phyloP scores from a whole-genome alignment of 2,888 invertebrate species.

The Piscicola geometra region DNA sequence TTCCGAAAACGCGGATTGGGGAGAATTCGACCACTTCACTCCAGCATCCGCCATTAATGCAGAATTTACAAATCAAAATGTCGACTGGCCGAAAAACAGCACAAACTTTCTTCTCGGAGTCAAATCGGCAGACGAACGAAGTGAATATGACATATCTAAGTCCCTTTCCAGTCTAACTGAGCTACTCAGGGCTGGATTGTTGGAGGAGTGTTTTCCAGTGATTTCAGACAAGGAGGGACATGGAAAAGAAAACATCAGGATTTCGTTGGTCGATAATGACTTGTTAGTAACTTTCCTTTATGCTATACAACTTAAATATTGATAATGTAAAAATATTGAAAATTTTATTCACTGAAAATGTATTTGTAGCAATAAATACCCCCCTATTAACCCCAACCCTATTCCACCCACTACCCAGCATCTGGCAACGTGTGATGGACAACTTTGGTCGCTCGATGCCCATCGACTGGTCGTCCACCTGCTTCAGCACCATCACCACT shows the following conservation, averaged over 20 bases:
- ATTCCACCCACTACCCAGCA: neutral
- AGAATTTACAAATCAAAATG: neutral
- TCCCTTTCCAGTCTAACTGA: neutral
- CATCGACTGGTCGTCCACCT: constrained; percentile 4
- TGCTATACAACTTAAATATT: too few species aligned
- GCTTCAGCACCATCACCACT: neutral
- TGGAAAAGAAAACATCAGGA: neutral
- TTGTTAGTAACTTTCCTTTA: neutral
- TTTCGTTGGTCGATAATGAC: neutral
- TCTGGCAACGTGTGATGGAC: constrained; percentile 17
- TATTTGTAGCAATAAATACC: too few species aligned
- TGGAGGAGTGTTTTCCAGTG: constrained; percentile 3
- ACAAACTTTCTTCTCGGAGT: constrained; percentile 13
- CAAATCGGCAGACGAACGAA: neutral
- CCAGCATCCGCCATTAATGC: neutral
- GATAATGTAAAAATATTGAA: too few species aligned
- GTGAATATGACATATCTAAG: neutral
- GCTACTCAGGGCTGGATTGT: neutral
- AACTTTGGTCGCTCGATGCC: constrained; percentile 26
- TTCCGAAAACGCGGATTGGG: neutral
- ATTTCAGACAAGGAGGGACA: neutral
- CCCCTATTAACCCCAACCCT: too few species aligned
- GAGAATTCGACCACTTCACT: neutral
- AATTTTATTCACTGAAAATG: too few species aligned
- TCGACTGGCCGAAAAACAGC: constrained; percentile 24